A percentile compares a stretch with the other conserved stretches of the same genome.
Evolutionary conservation across 1,140 invertebrate species (phyloP).

Genomic region (Yoshiicerus persimilis): DNA sequence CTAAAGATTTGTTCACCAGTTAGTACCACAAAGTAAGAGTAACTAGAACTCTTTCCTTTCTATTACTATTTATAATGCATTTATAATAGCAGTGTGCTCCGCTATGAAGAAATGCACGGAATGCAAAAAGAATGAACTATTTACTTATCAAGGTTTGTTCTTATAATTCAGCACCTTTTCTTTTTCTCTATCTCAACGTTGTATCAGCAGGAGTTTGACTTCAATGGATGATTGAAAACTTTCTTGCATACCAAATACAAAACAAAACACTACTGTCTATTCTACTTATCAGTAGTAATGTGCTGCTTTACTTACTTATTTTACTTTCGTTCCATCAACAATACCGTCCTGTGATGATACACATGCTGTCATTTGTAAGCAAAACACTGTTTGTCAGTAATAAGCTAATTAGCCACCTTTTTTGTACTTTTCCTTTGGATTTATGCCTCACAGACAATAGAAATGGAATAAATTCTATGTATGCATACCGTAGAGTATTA

Average conservation of each 20-base stretch:
- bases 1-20: not conserved
- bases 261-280: not conserved
- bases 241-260: not conserved
- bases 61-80: not conserved
- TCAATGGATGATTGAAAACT: conserved; percentile 13
- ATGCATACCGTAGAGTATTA: not conserved
- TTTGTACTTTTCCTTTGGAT: not conserved
- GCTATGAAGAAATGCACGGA: not conserved
- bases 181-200: not conserved
- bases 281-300: not conserved
- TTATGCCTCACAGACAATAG: not conserved
- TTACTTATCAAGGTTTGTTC: conserved; percentile 12
- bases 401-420: not conserved
- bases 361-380: not conserved
- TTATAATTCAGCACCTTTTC: not conserved
- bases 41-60: not conserved
- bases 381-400: not conserved
- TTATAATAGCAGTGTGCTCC: not conserved
- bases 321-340: not conserved
- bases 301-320: not conserved
- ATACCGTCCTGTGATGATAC: too few relatives aligned
- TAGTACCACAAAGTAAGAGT: too few relatives aligned
- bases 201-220: not conserved
- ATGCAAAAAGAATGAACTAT: not conserved
- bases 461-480: not conserved